Base-by-base conservation (phyloP, 2,113 vertebrate genomes). In the Dendropsophus ebraccatus region DNA sequence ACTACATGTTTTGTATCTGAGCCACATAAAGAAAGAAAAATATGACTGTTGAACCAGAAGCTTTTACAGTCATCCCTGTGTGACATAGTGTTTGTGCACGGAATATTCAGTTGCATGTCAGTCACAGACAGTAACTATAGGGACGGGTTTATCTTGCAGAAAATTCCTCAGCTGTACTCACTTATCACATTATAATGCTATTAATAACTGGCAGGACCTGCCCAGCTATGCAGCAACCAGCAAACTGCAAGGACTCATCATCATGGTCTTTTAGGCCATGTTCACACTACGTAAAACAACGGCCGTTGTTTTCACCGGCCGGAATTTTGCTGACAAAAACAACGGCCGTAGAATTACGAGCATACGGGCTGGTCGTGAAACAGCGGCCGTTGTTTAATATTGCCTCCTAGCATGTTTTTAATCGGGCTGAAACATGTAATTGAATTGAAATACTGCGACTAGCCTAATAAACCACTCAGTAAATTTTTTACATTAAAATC, bases 141-240 rank as follows among this genome's bases (percentile, higher is more conserved):
- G 72, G 72, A 49, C 41, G 49, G 72, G n/a, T 25, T 74, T 74
- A 74, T 74, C 72, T 47, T 25, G 23, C 45, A 37, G 72, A 49
- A 74, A 45, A 74, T 49, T 74, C 37, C 41, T 74, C 41, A 49
- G 41, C 72, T 16, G 23, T 25, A 74, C 41, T 47, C 37, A 49
- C 72, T 74, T 74, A 74, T 74, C 72, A n/a, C 41, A 47, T 47
- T 74, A 49, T 74, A 49, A 14, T 49, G 41, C 72, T 74, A 74
- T 25, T 47, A 25, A 49, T 74, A 74, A 74, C 72, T 16, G 12
- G 23, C 72, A 74, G 72, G 14, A 74, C 72, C 67, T 21, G 35
- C 21, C 32, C 67, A 41, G 12, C 32, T 37, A 35, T 69, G 5
- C 6, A 32, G 12, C 23, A 35, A 70, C 67, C 17, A 19, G 65